Base-by-base conservation (phyloP, 2,113 vertebrate genomes). In the Tachysurus fulvidraco region DNA sequence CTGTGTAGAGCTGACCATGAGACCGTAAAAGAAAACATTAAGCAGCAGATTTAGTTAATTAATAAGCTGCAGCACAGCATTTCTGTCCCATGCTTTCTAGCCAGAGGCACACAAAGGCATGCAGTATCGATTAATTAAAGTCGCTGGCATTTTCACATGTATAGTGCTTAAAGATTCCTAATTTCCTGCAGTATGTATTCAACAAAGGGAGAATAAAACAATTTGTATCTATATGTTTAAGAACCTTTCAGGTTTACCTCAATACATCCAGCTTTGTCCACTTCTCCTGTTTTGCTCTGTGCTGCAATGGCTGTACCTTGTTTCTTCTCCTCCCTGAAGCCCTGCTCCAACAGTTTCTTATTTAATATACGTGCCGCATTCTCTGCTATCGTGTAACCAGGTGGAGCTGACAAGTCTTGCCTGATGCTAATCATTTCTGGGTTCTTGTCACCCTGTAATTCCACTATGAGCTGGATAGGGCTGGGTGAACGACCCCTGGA, bases 321-420 rank as follows among this genome's bases (percentile, higher is more conserved):
- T 91, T 94, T 95, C 91, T 94, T 95, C 90, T 98, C 98, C 85
- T 98, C 98, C 81, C 94, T 95, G 93, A 96, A 95, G 94, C 94
- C 95, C 94, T 98, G 97, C 91, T 99, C 98, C 94, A 98, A 91
- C 83, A 98, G 94, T 94, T 97, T 99, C 93, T 96, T 98, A 88
- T 96, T 97, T 86, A 99, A 96, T 90, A 98, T 96, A 92, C 97
- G 96, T 83, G 98, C 97, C 77, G 97, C 92, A 46, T 96, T 98
- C 92, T 99, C 98, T 1, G 97, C 92, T 88, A 99, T 94, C 0
- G 96, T 97, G 90, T 97, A 97, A 59, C 97, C 97, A 11, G 97
- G 97, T 30, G 98, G 97, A 17, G 97, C 96, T 0, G 97, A 98
- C 85, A 99, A 93, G 92, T 99, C 98, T 93, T 98, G 97, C 83